Percentiles rank a stretch among this genome's conserved stretches.
These are phyloP conservation scores for Eurois occulta DNA, from an alignment of 2,888 invertebrate genomes.

Conservation along the genomic window DNA sequence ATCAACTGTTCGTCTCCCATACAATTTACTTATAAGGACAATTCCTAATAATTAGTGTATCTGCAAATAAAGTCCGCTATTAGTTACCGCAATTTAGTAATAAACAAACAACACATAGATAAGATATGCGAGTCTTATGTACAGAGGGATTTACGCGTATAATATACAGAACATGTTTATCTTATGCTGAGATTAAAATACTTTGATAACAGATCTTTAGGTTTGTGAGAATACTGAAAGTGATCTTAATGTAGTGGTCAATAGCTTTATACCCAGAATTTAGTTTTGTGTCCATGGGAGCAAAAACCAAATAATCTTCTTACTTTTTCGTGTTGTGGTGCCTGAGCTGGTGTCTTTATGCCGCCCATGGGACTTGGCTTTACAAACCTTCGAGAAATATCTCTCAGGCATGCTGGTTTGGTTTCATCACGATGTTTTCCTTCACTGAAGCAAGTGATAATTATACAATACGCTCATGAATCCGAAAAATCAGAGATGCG, in stretches of 20 bases:
- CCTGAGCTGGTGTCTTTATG: too few relatives aligned
- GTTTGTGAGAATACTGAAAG: background rate
- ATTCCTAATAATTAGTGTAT: constrained; percentile 5
- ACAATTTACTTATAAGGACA: background rate
- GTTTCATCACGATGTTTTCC: too few relatives aligned
- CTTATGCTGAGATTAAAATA: constrained; percentile 9
- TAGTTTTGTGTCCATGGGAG: background rate
- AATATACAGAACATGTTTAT: constrained; percentile 16
- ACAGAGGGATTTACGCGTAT: background rate
- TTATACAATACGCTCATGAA: too few relatives aligned
- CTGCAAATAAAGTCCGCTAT: constrained; percentile 16
- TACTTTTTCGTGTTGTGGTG: too few relatives aligned
- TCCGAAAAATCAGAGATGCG: too few relatives aligned
- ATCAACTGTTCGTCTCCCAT: background rate
- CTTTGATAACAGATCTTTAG: constrained; percentile 15
- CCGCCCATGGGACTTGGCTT: too few relatives aligned
- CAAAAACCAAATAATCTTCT: too few relatives aligned
- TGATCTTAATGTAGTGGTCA: background rate
- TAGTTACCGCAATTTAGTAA: background rate
- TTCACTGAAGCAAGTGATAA: too few relatives aligned
- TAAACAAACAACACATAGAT: constrained; percentile 33
- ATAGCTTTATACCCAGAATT: background rate
- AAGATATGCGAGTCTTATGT: constrained; percentile 25
- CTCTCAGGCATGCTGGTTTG: too few relatives aligned
- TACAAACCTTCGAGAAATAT: too few relatives aligned